Conservation (phyloP, 1,140 invertebrate species). For the Ooceraea biroi region DNA sequence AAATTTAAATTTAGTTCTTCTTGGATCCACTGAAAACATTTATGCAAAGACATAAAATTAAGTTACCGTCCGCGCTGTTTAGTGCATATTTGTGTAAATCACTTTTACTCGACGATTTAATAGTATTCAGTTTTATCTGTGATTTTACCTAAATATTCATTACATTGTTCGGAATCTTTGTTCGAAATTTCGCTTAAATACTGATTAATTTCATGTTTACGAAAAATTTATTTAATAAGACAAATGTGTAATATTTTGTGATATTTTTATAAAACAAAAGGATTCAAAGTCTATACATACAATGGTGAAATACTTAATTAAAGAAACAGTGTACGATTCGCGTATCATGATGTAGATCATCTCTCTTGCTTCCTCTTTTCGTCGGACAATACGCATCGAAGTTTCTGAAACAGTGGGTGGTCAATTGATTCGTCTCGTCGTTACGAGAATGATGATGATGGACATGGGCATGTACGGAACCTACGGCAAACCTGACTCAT, state of each 20-base stretch:
- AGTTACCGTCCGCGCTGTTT: not conserved
- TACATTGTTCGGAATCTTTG: not conserved
- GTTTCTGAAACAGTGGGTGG: constrained; percentile 63
- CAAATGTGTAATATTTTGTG: constrained; percentile 20
- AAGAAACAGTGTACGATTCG: constrained; percentile 15
- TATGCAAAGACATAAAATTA: constrained; percentile 5
- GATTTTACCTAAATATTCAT: constrained; percentile 19
- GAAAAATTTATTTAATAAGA: not conserved
- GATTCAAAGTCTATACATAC: not conserved
- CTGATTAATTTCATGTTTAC: not conserved
- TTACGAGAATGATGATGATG: constrained; percentile 89
- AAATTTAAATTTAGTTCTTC: constrained; percentile 9
- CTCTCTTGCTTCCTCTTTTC: not conserved
- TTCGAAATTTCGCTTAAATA: not conserved
- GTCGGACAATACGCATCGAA: constrained; percentile 3
- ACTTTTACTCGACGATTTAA: constrained; percentile 8
- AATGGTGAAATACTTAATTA: constrained; percentile 37
- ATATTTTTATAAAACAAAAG: constrained; percentile 8
- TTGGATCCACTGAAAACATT: not conserved
- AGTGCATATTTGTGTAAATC: constrained; percentile 22
- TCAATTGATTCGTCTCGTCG: constrained; percentile 72
- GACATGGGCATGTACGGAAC: constrained; percentile 91
- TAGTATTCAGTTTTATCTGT: constrained; percentile 18
- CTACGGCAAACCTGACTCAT: constrained; percentile 87
- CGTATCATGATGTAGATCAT: constrained; percentile 36